phyloP scores from a whole-genome alignment of 2,113 vertebrate species.

The Psittacus erithacus region DNA sequence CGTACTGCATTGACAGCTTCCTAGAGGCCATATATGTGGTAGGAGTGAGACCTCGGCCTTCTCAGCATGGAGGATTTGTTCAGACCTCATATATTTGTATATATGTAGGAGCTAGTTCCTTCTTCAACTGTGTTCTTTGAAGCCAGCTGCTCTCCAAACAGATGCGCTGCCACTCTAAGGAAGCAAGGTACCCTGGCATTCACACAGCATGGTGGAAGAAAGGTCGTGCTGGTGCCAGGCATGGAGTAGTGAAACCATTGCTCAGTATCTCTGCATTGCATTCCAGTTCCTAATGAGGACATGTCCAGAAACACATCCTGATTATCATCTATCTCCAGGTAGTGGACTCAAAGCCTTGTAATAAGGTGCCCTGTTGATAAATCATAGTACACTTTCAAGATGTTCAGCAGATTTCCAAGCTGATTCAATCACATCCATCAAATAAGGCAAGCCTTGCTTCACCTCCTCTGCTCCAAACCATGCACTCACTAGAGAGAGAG shows the following conservation, averaged over 20 bases:
- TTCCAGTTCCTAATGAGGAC: not conserved
- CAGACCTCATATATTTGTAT: not conserved
- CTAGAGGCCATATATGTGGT: not conserved
- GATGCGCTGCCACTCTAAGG: not conserved
- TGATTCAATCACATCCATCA: not conserved
- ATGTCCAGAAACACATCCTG: not conserved
- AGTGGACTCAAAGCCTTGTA: not conserved
- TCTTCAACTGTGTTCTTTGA: not conserved
- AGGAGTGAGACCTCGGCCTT: not conserved
- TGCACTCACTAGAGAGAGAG: not conserved
- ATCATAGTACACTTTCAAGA: not conserved
- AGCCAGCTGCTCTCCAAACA: not conserved
- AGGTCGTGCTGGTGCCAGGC: not conserved
- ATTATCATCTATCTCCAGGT: not conserved
- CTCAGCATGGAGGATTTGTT: not conserved
- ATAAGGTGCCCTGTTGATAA: not conserved
- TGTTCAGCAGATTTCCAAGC: not conserved
- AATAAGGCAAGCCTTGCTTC: not conserved
- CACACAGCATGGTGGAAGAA: not conserved
- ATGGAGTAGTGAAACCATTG: not conserved
- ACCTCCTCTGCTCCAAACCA: not conserved
- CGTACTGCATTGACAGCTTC: rapidly evolving
- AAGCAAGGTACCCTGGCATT: not conserved
- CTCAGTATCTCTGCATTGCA: not conserved
- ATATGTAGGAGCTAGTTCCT: not conserved